A percentile compares a stretch with the other conserved stretches of the same genome.
Evolutionary conservation across 2,797 vertebrate species (phyloP).

Genomic region (Loris lydekkerianus): DNA sequence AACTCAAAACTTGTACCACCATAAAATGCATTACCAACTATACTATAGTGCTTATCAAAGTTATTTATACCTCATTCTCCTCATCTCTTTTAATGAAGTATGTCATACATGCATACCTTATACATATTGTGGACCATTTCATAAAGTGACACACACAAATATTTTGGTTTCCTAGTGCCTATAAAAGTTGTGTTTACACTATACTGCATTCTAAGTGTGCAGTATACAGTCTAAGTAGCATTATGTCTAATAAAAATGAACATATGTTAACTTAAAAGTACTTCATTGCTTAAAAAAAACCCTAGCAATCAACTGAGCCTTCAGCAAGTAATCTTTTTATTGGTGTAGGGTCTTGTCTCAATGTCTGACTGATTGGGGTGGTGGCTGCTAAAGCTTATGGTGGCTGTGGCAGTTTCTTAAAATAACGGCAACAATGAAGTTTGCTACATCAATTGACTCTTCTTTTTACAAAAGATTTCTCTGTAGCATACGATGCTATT

Average conservation of each 20-base stretch:
- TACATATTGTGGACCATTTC: not conserved
- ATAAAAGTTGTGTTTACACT: not conserved
- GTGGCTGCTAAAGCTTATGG: not conserved
- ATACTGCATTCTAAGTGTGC: not conserved
- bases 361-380: not conserved
- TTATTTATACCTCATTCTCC: not conserved
- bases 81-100: not conserved
- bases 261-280: not conserved
- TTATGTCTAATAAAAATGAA: not conserved
- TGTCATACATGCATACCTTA: not conserved
- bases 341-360: not conserved
- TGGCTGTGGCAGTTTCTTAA: not conserved
- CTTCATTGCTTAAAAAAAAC: not conserved
- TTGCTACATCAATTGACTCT: not conserved
- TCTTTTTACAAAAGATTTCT: not conserved
- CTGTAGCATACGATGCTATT: not conserved
- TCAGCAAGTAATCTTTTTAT: not conserved
- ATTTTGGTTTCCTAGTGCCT: not conserved
- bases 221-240: not conserved
- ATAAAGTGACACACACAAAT: not conserved
- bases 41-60: not conserved
- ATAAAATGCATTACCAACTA: not conserved
- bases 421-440: not conserved
- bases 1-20: too few relatives aligned
- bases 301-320: not conserved